Percentiles rank a stretch among this genome's conserved stretches.
phyloP scores from a whole-genome alignment of 2,797 vertebrate genomes.

The Phylloscopus collybita region DNA sequence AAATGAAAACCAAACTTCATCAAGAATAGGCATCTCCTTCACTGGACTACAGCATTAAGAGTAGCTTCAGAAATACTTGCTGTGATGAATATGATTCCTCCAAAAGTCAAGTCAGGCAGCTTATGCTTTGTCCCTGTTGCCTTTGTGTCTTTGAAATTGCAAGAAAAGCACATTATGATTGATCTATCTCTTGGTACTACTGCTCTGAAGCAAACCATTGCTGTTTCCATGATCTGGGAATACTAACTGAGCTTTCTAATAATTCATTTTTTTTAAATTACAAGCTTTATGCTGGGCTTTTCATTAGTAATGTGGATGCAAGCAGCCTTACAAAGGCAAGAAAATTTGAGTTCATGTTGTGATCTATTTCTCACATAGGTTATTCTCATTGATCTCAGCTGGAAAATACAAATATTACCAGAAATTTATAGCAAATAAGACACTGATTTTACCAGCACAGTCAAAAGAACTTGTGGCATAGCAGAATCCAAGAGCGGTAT shows the following conservation, averaged over 20 bases:
- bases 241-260: neutral
- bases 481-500: slow-evolving; percentile 11
- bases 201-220: neutral
- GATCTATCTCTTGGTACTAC: neutral
- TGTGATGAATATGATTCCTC: neutral
- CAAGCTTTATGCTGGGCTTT: slow-evolving; percentile 1
- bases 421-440: neutral
- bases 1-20: neutral
- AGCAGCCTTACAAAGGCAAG: slow-evolving; percentile 41
- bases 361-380: slow-evolving; percentile 45
- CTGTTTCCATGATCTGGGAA: neutral
- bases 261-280: slow-evolving; percentile 34
- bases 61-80: neutral
- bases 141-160: neutral
- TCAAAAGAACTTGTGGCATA: slow-evolving; percentile 36
- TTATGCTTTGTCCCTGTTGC: neutral
- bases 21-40: accelerated
- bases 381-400: slow-evolving; percentile 49
- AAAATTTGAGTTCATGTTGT: slow-evolving; percentile 36
- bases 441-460: slow-evolving; percentile 16
- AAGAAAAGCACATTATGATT: neutral
- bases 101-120: neutral
- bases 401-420: slow-evolving; percentile 53
- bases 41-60: neutral
- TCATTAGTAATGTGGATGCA: slow-evolving; percentile 12